Base-by-base conservation (phyloP, 2,113 vertebrate genomes). In the Nothoprocta pentlandii region DNA sequence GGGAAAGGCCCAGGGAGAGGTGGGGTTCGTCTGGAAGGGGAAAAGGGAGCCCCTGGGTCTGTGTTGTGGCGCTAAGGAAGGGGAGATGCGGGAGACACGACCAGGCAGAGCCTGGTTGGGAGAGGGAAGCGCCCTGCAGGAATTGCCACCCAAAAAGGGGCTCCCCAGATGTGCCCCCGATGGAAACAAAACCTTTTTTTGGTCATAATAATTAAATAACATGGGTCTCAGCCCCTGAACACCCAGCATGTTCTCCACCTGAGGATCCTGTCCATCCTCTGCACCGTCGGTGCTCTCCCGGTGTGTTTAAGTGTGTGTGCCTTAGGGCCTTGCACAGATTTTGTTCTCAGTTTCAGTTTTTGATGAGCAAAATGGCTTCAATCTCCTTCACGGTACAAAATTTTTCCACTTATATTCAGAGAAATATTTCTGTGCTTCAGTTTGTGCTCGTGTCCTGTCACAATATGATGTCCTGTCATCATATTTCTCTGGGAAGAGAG, bases 291-390 rank as follows among this genome's bases (percentile, higher is more conserved):
- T 73, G 39, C 21, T 64, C 41, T 93, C 6, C 1, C 21, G 51
- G 6, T 82, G 34, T 44, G 47, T 76, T 54, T 26, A 53, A 25
- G 51, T 69, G 25, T 56, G 12, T 90, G 58, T 8, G 21, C 76
- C 26, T 74, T 54, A 69, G 63, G 36, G 41, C 30, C 17, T 5
- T 41, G 63, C 63, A 20, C 4, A 4, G 12, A 36, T 70, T 93
- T 63, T 11, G 7, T 70, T 88, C 16, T 77, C 4, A 16, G 39
- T 13, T 21, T 70, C 83, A 80, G 46, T 39, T 89, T 83, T 90
- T 88, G 77, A 62, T 70, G 63, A 80, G 41, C 32, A 83, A 77
- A 73, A 61, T n/a, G 85, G 39, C 25, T 76, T 76, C 77, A 54
- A 8, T 54, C 53, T 28, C 26, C 15, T 15, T 54, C 13, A 15